A percentile compares a stretch with the other conserved stretches of the same genome.
phyloP scores from a whole-genome alignment of 92 coral and sea anemone genomes.

The Zoanthus solanderi region DNA sequence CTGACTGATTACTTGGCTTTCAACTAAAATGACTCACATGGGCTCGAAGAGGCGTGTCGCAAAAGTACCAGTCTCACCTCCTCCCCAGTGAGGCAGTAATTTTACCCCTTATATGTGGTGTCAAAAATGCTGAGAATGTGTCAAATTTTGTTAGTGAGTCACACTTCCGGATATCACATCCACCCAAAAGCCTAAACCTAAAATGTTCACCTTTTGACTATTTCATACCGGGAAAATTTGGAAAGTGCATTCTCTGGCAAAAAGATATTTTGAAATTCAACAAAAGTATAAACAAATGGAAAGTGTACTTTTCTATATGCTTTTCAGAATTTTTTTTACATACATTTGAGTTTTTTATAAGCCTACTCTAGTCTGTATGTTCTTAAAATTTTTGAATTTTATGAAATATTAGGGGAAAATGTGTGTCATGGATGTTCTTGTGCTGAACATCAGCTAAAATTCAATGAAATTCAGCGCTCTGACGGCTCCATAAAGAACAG shows the following conservation, averaged over 20 bases:
- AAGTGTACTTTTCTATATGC: no score
- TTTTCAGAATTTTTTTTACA: no score
- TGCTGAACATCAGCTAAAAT: no score
- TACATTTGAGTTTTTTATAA: no score
- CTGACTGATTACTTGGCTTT: background rate
- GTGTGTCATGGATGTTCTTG: no score
- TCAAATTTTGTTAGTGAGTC: background rate
- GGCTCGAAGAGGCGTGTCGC: conserved; percentile 36
- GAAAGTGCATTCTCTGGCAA: background rate
- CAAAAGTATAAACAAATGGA: background rate
- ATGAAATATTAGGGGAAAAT: no score
- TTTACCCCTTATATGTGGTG: background rate
- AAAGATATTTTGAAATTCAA: background rate
- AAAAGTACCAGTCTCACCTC: background rate
- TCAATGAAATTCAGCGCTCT: no score
- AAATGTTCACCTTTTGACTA: background rate
- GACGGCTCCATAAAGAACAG: no score
- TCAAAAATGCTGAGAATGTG: background rate
- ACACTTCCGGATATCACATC: background rate
- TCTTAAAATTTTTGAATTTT: no score
- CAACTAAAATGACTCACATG: conserved; percentile 20
- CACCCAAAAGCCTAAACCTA: background rate
- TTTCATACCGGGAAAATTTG: no score
- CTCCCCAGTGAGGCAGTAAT: conserved; percentile 22
- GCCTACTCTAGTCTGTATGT: no score